Evolutionary conservation across 2,888 invertebrate genomes (phyloP), one percentile per base, ranked within the genome.

Genomic region (Acanthosoma haemorrhoidale): DNA sequence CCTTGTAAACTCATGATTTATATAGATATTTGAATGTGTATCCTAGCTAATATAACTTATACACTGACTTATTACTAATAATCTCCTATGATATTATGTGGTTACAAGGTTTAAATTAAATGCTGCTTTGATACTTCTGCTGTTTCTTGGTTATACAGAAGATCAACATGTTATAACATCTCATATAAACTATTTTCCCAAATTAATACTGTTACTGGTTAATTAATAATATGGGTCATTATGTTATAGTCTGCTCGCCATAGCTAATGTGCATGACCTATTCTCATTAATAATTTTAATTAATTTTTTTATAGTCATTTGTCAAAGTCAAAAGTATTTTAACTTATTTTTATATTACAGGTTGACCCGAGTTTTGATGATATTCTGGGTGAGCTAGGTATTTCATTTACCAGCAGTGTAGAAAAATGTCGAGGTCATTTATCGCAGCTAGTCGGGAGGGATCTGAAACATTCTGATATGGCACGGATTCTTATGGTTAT

Each of bases 371-470:
- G 91, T 73, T 82, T 93, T 78, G 90, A 94, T 74, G 96, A 96
- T 78, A 85, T 96, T 78, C 88, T 97, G 77, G 86, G 91, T 79
- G 97, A 98, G 82, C 86, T 96, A 78, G 95, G 97, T 68, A 95
- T 93, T 81, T 84, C 87, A 75, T 95, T 96, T 79, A 96, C 96
- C 69, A 82, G 87, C 68, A 88, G 88, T 21, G 84, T 93, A 58
- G 95, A 96, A 78, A 93, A 92, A 80, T 96, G 95, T 79, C 89
- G 94, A 76, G 88, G 86, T 78, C 89, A 89, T 77, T 83, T 98
- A 79, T 82, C 89, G 74, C 92, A 92, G 77, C 86, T 94, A 75
- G 90, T 90, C 16, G 88, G 87, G 15, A 84, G 91, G 72, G 94
- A 92, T 82, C 85, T 96, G 39, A 88, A 91, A 15, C 87, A 96